Percentiles rank a stretch among this genome's conserved stretches.
Conservation (phyloP, 1,140 invertebrate species). For the Drosophila simulans region DNA sequence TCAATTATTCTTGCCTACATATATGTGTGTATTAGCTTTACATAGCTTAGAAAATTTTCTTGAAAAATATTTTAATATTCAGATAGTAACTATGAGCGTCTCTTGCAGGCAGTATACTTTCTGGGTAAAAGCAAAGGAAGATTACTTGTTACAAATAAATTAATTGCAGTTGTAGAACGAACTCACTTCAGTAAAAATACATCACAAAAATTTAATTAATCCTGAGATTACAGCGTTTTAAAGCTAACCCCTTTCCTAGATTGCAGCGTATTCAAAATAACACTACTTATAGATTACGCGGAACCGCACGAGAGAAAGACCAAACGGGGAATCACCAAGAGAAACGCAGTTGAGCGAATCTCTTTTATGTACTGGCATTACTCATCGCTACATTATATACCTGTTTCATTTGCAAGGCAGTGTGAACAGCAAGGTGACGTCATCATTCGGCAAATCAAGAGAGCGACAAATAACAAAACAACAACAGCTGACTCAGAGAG, state of each 20-base stretch:
- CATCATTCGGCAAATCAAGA: constrained; percentile 19
- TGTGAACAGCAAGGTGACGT: constrained; percentile 40
- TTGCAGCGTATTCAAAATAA: not conserved
- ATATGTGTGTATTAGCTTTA: no score
- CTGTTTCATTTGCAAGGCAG: constrained; percentile 16
- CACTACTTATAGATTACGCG: not conserved
- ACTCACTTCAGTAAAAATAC: no score
- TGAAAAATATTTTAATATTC: no score
- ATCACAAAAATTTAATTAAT: no score
- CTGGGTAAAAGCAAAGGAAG: no score
- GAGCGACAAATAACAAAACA: constrained; percentile 18
- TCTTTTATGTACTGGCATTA: constrained; percentile 8
- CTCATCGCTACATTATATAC: constrained; percentile 22
- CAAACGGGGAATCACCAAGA: constrained; percentile 21
- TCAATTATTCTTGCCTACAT: no score
- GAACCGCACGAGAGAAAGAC: constrained; percentile 1
- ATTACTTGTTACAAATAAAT: no score
- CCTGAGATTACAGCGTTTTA: no score
- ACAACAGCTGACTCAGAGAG: constrained; percentile 42
- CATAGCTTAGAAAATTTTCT: no score
- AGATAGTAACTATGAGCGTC: no score
- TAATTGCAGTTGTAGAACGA: no score
- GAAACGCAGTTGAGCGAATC: constrained; percentile 21
- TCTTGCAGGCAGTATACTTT: no score
- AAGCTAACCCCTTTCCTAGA: not conserved